These are phyloP conservation scores for Himalopsyche japonica DNA, from an alignment of 2,888 invertebrate genomes.

Conservation along the genomic window DNA sequence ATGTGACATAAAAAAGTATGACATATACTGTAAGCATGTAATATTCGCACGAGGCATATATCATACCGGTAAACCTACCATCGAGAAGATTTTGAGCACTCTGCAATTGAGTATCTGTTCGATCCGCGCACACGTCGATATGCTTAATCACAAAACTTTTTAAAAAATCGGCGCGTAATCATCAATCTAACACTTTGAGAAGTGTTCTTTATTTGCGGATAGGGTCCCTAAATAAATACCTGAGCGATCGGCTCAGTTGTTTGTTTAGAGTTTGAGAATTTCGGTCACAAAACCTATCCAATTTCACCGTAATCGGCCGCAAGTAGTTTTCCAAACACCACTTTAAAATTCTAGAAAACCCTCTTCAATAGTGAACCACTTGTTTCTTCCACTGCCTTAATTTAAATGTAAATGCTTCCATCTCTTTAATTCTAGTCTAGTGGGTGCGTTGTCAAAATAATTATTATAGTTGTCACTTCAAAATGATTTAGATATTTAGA, in stretches of 20 bases:
- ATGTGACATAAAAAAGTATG: too few species aligned
- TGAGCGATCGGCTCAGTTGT: neutral
- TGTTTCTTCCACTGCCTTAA: neutral
- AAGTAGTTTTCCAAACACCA: neutral
- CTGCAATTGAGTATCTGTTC: too few species aligned
- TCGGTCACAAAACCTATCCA: slow-evolving; percentile 1
- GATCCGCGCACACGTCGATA: too few species aligned
- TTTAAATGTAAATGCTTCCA: neutral
- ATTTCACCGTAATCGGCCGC: neutral
- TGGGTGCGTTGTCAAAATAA: neutral
- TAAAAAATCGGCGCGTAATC: neutral
- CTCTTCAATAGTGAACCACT: neutral
- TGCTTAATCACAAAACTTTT: too few species aligned
- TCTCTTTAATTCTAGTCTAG: neutral
- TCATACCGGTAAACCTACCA: too few species aligned
- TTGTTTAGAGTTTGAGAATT: neutral
- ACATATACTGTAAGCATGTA: too few species aligned
- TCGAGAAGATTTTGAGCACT: too few species aligned
- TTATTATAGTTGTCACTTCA: too few species aligned
- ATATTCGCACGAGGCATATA: too few species aligned
- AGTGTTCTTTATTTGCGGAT: neutral
- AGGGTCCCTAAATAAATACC: neutral
- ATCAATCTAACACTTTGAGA: neutral
- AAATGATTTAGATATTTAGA: too few species aligned
- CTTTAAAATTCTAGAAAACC: neutral